Evolutionary conservation across 2,888 invertebrate genomes (phyloP).

Genomic region (Rhorus exstirpatorius): DNA sequence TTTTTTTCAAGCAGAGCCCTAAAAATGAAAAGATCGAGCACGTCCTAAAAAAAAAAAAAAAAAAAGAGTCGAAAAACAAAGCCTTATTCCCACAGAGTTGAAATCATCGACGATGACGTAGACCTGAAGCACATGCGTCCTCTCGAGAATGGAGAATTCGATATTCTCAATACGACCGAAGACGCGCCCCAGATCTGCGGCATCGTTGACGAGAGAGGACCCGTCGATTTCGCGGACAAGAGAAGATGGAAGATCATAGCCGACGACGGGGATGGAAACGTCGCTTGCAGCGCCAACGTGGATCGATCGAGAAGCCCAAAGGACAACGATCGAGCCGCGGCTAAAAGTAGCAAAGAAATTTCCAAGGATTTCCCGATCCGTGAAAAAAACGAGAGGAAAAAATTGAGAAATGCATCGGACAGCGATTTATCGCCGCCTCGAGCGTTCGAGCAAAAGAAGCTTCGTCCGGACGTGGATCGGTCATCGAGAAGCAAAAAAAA

Average conservation of each 20-base stretch:
- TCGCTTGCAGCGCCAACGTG: constrained; percentile 68
- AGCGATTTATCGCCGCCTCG: constrained; percentile 41
- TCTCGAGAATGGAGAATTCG: constrained; percentile 89
- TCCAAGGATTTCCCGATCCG: constrained; percentile 65
- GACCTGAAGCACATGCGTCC: constrained; percentile 89
- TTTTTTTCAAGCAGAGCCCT: too few relatives aligned
- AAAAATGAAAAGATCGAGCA: too few relatives aligned
- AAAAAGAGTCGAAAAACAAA: too few relatives aligned
- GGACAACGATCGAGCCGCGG: neutral
- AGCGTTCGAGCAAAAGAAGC: neutral
- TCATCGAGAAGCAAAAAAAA: constrained; percentile 17
- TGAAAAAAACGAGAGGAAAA: too few relatives aligned
- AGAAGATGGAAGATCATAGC: constrained; percentile 85
- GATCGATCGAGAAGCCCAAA: constrained; percentile 21
- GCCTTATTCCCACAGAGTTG: constrained; percentile 90
- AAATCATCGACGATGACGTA: constrained; percentile 95
- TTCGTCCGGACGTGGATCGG: neutral
- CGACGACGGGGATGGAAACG: constrained; percentile 79
- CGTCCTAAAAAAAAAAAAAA: too few relatives aligned
- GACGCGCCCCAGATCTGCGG: constrained; percentile 97
- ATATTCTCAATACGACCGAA: constrained; percentile 91
- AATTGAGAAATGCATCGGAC: constrained; percentile 28
- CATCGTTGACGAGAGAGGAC: constrained; percentile 91
- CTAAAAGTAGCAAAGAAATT: constrained; percentile 63
- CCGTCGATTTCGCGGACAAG: constrained; percentile 80